These are phyloP conservation scores for Muscina levida DNA, from an alignment of 2,888 invertebrate species.

Conservation along the genomic window DNA sequence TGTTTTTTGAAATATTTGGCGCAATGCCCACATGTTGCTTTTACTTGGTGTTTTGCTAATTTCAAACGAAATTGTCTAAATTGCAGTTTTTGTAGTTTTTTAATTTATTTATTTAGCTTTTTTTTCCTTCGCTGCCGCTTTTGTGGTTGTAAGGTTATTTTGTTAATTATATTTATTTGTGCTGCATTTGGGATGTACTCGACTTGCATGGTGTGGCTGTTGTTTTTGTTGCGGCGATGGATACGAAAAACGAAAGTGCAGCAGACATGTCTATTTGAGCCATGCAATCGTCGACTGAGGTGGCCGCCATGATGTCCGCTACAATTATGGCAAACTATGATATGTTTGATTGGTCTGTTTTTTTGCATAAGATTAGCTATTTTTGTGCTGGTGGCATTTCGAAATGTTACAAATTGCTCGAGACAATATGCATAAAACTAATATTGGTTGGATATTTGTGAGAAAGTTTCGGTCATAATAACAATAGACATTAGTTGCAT, in stretches of 20 bases:
- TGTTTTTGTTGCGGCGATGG: constrained; percentile 4
- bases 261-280: not conserved
- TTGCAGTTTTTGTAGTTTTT: constrained; percentile 26
- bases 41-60: constrained; percentile 4
- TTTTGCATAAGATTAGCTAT: not conserved
- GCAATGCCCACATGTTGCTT: constrained; percentile 51
- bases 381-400: too few relatives aligned
- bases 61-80: constrained; percentile 24
- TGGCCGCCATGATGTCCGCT: not conserved
- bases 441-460: too few relatives aligned
- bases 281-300: not conserved
- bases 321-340: constrained; percentile 17
- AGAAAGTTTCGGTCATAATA: too few relatives aligned
- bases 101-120: too few relatives aligned
- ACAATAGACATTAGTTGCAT: too few relatives aligned
- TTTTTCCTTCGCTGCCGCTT: not conserved
- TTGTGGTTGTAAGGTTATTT: constrained; percentile 22
- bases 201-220: not conserved
- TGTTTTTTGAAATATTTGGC: constrained; percentile 59
- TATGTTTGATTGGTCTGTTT: not conserved
- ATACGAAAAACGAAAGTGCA: constrained; percentile 6
- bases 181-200: not conserved
- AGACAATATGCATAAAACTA: too few relatives aligned
- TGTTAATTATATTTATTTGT: constrained; percentile 10
- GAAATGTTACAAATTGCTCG: too few relatives aligned